Conservation (phyloP, 1,140 invertebrate species). For the Zaprionus ghesquierei region DNA sequence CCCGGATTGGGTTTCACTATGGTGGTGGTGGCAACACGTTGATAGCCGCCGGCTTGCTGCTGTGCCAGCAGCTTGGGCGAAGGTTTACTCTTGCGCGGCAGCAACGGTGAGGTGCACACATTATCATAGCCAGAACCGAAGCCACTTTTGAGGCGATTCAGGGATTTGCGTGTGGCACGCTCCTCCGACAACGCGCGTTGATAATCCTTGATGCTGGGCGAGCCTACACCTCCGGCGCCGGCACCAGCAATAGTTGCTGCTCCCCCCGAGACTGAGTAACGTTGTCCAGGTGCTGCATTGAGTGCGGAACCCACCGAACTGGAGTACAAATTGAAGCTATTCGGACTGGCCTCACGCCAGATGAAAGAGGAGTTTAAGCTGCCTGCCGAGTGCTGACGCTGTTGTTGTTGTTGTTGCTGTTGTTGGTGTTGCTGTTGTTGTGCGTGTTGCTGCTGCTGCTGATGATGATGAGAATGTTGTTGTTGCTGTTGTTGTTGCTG, state of each 20-base stretch:
- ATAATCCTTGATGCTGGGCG: constrained; percentile 59
- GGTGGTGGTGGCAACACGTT: constrained; percentile 41
- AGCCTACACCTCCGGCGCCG: constrained; percentile 15
- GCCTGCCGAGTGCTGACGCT: constrained; percentile 66
- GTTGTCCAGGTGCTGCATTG: constrained; percentile 55
- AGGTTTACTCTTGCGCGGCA: constrained; percentile 77
- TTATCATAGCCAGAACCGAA: constrained; percentile 81
- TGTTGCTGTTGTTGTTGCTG: constrained; percentile 43
- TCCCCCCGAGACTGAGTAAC: constrained; percentile 57
- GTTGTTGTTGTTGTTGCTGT: constrained; percentile 9
- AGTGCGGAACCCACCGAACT: constrained; percentile 74
- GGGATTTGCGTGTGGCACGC: constrained; percentile 67
- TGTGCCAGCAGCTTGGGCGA: constrained; percentile 58
- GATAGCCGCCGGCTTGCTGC: constrained; percentile 47
- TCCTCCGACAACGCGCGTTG: constrained; percentile 79
- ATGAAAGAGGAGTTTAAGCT: constrained; percentile 82
- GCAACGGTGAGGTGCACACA: constrained; percentile 75
- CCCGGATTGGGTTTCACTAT: constrained; percentile 60
- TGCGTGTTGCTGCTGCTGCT: constrained; percentile 21
- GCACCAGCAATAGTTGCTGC: constrained; percentile 11
- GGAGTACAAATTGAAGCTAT: constrained; percentile 82
- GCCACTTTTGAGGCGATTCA: constrained; percentile 79
- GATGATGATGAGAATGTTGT: constrained; percentile 17
- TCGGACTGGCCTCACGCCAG: constrained; percentile 82
- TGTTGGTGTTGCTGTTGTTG: constrained; percentile 15